Evolutionary conservation across 2,797 vertebrate species (phyloP).

Genomic region (Scolopax rusticola): DNA sequence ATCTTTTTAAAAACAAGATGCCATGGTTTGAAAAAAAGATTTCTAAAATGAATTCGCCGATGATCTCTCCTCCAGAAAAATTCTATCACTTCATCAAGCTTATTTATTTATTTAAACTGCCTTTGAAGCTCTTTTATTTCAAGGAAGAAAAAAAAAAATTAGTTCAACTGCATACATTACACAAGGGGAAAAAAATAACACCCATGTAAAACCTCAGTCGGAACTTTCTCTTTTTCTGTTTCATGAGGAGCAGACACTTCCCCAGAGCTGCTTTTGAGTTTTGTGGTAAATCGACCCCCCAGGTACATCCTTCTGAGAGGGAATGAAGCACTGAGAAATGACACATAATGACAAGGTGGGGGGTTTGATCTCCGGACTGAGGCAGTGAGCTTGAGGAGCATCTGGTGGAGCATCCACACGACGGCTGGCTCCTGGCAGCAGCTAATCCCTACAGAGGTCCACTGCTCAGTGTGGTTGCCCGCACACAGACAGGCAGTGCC

Average conservation of each 20-base stretch:
- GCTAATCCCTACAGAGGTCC: rapidly evolving
- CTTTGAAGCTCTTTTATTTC: conserved; percentile 74
- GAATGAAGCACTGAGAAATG: background rate
- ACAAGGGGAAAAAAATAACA: conserved; percentile 62
- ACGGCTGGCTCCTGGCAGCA: rapidly evolving
- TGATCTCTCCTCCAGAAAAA: conserved; percentile 69
- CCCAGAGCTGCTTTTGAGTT: background rate
- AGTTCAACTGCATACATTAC: conserved; percentile 54
- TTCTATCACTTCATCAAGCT: conserved; percentile 65
- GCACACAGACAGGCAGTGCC: rapidly evolving
- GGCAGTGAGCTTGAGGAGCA: background rate
- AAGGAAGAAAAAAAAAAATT: background rate
- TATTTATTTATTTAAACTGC: conserved; percentile 71
- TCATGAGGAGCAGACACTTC: background rate
- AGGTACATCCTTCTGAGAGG: background rate
- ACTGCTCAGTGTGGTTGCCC: rapidly evolving
- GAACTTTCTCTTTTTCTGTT: conserved; percentile 42
- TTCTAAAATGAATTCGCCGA: conserved; percentile 51
- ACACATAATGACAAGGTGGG: background rate
- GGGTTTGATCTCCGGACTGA: rapidly evolving
- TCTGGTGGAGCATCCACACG: rapidly evolving
- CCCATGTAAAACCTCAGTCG: conserved; percentile 19
- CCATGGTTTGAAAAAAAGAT: conserved; percentile 22
- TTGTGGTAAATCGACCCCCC: background rate
- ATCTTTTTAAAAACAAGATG: conserved; percentile 53